phyloP scores from a whole-genome alignment of 1,140 invertebrate genomes.

The Drosophila orena region DNA sequence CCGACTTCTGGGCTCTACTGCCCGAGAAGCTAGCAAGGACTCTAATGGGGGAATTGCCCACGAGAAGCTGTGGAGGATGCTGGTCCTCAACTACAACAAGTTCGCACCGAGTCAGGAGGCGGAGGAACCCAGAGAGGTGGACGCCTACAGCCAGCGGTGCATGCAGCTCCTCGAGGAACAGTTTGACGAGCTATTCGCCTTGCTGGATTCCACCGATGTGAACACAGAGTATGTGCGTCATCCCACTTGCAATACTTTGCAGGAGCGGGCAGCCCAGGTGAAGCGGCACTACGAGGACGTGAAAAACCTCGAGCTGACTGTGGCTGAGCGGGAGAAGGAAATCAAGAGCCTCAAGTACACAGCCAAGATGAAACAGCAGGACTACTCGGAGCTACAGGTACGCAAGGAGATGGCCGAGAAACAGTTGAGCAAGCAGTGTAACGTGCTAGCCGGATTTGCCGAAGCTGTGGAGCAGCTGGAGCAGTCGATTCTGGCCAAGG shows the following conservation, averaged over 20 bases:
- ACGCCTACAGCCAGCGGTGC: slow-evolving; percentile 88
- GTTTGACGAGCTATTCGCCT: slow-evolving; percentile 88
- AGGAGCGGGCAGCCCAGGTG: slow-evolving; percentile 90
- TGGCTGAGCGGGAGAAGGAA: slow-evolving; percentile 94
- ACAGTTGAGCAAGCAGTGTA: slow-evolving; percentile 92
- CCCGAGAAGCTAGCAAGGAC: slow-evolving; percentile 86
- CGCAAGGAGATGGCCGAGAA: slow-evolving; percentile 96
- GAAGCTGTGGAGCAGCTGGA: slow-evolving; percentile 66
- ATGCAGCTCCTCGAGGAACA: slow-evolving; percentile 86
- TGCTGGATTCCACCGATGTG: slow-evolving; percentile 90
- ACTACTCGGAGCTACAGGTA: slow-evolving; percentile 96
- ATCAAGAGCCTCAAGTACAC: slow-evolving; percentile 93
- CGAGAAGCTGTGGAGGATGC: slow-evolving; percentile 74
- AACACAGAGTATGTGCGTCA: slow-evolving; percentile 86
- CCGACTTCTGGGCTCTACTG: slow-evolving; percentile 87
- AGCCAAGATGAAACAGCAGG: slow-evolving; percentile 95
- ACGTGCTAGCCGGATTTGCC: slow-evolving; percentile 55
- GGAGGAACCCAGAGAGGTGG: slow-evolving; percentile 90
- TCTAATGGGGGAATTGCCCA: slow-evolving; percentile 73
- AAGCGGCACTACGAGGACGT: slow-evolving; percentile 96
- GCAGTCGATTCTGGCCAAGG: slow-evolving; percentile 56
- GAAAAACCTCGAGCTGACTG: slow-evolving; percentile 91
- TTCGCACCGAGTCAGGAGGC: slow-evolving; percentile 86
- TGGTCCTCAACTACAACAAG: slow-evolving; percentile 67
- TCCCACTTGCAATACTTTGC: slow-evolving; percentile 88